Percentiles rank a stretch among this genome's conserved stretches.
Evolutionary conservation across 1,140 invertebrate genomes (phyloP).

Genomic region (Hycleus phaleratus): DNA sequence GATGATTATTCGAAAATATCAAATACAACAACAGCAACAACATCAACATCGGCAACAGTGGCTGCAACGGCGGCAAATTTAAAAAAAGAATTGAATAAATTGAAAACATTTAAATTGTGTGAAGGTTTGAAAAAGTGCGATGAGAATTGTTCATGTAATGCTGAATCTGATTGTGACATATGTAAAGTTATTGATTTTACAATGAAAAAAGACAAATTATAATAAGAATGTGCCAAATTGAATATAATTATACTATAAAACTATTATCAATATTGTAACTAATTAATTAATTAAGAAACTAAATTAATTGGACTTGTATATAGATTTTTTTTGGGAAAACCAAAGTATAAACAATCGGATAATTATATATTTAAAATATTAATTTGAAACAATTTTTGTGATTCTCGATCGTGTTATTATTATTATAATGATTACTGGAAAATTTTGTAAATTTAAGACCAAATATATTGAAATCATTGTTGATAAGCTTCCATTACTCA

Average conservation of each 20-base stretch:
- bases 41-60: conserved; percentile 1
- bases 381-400: too few relatives aligned
- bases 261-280: too few relatives aligned
- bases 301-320: too few relatives aligned
- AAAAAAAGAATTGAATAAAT: conserved; percentile 34
- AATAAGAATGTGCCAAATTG: not conserved
- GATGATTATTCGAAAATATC: conserved; percentile 7
- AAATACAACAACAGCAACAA: not conserved
- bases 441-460: too few relatives aligned
- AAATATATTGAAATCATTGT: too few relatives aligned
- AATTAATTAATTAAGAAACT: too few relatives aligned
- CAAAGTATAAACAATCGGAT: too few relatives aligned
- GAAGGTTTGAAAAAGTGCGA: conserved; percentile 39
- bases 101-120: conserved; percentile 38
- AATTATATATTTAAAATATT: too few relatives aligned
- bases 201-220: conserved; percentile 38
- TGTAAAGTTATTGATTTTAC: conserved; percentile 40
- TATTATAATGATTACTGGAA: too few relatives aligned
- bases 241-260: not conserved
- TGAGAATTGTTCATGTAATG: conserved; percentile 37
- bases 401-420: too few relatives aligned
- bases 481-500: too few relatives aligned
- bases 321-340: too few relatives aligned
- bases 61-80: conserved; percentile 18
- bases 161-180: conserved; percentile 38